Evolutionary conservation across 2,888 invertebrate genomes (phyloP), one percentile per base, ranked within the genome.

Genomic region (Neria commutata): DNA sequence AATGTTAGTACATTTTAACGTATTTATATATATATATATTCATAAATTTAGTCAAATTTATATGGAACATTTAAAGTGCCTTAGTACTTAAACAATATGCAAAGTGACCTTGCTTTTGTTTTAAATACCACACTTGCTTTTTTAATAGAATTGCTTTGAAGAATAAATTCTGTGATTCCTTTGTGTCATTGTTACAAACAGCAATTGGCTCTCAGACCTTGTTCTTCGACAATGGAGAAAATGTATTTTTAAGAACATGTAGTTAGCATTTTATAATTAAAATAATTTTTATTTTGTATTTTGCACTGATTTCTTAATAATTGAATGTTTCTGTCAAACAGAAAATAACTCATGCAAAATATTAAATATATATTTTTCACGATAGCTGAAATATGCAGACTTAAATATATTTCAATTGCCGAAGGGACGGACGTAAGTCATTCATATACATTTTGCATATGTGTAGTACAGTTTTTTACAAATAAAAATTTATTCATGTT

Each of bases 271-370:
- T 19, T 42, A 42, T 42, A 19, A 19, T 42, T 19, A 19, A 42
- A 37, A 14, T 37, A 42, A 42, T 19, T 42, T n/a, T n/a, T 60
- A 62, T 49, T 63, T 63, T 46, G 45, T 34, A 50, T 52, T 24
- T 60, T 26, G 62, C 63, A 53, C 49, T 48, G 55, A 45, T 29
- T 25, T 58, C 21, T 37, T 40, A 58, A 59, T 40, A 40, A 62
- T 42, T 1, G 5, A 49, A 19, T 10, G 60, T 66, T 70, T 74
- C 74, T 74, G 73, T 74, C 65, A 67, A 72, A 74, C 73, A 74
- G 74, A 72, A 68, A 42, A 42, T n/a, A 42, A 19, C 17, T 52
- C 17, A 42, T 21, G 21, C 17, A 42, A 42, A n/a, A n/a, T n/a
- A n/a, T n/a, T n/a, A n/a, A n/a, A n/a, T n/a, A 19, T 42, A 19